phyloP scores from a whole-genome alignment of 2,888 invertebrate species.

The Aphodius sticticus region DNA sequence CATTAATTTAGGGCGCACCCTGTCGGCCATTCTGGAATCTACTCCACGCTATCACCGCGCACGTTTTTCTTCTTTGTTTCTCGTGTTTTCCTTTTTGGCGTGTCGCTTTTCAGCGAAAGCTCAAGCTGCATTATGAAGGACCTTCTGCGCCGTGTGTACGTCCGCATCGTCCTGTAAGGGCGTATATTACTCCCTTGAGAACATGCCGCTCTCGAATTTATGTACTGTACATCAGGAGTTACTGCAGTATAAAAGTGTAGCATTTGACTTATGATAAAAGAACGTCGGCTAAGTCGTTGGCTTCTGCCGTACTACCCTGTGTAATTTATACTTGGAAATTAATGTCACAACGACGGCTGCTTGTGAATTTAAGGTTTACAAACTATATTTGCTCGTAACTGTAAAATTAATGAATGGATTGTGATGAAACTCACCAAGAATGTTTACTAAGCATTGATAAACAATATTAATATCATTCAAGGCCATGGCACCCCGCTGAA shows the following conservation, averaged over 20 bases:
- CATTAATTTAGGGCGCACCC: slow-evolving; percentile 7
- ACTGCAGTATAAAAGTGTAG: slow-evolving; percentile 30
- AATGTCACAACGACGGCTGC: background rate
- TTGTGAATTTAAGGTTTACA: background rate
- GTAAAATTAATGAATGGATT: too few relatives aligned
- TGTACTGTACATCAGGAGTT: slow-evolving; percentile 29
- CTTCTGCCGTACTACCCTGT: too few relatives aligned
- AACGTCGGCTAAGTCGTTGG: background rate
- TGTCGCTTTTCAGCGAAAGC: background rate
- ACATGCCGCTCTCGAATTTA: slow-evolving; percentile 25
- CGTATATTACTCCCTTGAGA: slow-evolving; percentile 14
- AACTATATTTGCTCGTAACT: background rate
- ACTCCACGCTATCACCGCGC: too few relatives aligned
- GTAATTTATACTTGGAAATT: background rate
- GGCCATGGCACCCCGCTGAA: too few relatives aligned
- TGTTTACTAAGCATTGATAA: too few relatives aligned
- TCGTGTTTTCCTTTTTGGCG: background rate
- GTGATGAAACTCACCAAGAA: too few relatives aligned
- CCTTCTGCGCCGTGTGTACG: background rate
- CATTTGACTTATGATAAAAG: slow-evolving; percentile 28
- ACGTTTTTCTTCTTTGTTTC: background rate
- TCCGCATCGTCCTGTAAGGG: background rate
- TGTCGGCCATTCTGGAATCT: background rate
- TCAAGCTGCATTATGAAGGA: background rate
- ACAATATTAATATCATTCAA: too few relatives aligned